phyloP scores from a whole-genome alignment of 2,888 invertebrate species.

The Auanema freiburgensis region DNA sequence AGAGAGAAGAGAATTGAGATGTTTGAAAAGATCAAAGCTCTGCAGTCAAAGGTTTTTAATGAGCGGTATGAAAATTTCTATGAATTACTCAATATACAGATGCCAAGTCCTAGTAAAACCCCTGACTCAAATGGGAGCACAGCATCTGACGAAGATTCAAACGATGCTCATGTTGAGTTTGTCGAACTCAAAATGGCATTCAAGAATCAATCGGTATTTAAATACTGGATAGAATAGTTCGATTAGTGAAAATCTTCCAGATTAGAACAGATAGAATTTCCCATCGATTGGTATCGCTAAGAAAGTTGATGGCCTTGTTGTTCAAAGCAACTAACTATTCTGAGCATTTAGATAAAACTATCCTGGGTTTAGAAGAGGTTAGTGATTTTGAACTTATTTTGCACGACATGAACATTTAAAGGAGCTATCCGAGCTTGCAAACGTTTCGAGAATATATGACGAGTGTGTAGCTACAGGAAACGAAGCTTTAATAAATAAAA shows the following conservation, averaged over 20 bases:
- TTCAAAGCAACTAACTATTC: conserved; percentile 27
- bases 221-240: background rate
- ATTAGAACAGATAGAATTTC: conserved; percentile 39
- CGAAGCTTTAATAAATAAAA: conserved; percentile 34
- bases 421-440: conserved; percentile 28
- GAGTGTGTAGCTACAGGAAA: conserved; percentile 34
- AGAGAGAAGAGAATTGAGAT: conserved; percentile 31
- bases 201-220: conserved; percentile 41
- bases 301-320: conserved; percentile 30
- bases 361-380: conserved; percentile 21
- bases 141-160: conserved; percentile 13
- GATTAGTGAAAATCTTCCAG: conserved; percentile 11
- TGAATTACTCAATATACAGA: background rate
- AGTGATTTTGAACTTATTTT: too few relatives aligned
- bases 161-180: conserved; percentile 26
- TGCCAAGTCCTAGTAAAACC: too few relatives aligned
- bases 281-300: conserved; percentile 29
- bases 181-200: conserved; percentile 34
- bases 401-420: background rate
- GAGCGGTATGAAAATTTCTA: too few relatives aligned
- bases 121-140: background rate
- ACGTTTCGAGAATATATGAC: conserved; percentile 30
- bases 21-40: conserved; percentile 24
- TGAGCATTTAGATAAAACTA: conserved; percentile 28
- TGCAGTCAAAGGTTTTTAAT: conserved; percentile 18